phyloP scores from a whole-genome alignment of 2,888 invertebrate genomes.

The Ceratothoa steindachneri region DNA sequence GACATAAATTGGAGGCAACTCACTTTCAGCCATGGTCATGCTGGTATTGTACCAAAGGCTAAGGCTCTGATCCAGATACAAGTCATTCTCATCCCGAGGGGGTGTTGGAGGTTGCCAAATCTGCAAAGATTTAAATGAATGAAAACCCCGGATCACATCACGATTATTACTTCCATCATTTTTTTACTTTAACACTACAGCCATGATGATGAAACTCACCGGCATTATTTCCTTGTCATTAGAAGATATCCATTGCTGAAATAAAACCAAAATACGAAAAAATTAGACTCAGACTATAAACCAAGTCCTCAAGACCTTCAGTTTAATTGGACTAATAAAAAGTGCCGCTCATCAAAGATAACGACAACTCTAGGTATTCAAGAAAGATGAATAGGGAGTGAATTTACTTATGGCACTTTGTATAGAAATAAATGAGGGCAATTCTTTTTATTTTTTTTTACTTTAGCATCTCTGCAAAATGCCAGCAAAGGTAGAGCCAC shows the following conservation, averaged over 20 bases:
- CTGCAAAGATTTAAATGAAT: slow-evolving; percentile 56
- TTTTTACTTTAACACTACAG: neutral
- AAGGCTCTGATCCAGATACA: slow-evolving; percentile 80
- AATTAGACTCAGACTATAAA: too few species aligned
- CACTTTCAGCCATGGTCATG: slow-evolving; percentile 68
- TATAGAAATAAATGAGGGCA: too few species aligned
- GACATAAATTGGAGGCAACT: slow-evolving; percentile 73
- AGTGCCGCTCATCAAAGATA: neutral
- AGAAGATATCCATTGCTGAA: slow-evolving; percentile 38
- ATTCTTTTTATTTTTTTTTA: too few species aligned
- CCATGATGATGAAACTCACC: slow-evolving; percentile 16
- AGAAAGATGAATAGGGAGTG: too few species aligned
- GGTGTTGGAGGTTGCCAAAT: slow-evolving; percentile 97
- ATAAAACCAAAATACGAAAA: slow-evolving; percentile 5
- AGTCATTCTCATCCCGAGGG: slow-evolving; percentile 84
- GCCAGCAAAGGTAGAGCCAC: too few species aligned
- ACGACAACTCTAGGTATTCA: too few species aligned
- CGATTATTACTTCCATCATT: too few species aligned
- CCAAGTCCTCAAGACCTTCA: too few species aligned
- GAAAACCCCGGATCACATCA: neutral
- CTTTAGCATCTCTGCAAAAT: too few species aligned
- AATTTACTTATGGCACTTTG: too few species aligned
- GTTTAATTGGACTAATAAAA: neutral
- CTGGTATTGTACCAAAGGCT: slow-evolving; percentile 73
- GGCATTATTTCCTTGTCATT: slow-evolving; percentile 39